Evolutionary conservation across 2,888 invertebrate species (phyloP).

Genomic region (Acrocyrtus sp.): DNA sequence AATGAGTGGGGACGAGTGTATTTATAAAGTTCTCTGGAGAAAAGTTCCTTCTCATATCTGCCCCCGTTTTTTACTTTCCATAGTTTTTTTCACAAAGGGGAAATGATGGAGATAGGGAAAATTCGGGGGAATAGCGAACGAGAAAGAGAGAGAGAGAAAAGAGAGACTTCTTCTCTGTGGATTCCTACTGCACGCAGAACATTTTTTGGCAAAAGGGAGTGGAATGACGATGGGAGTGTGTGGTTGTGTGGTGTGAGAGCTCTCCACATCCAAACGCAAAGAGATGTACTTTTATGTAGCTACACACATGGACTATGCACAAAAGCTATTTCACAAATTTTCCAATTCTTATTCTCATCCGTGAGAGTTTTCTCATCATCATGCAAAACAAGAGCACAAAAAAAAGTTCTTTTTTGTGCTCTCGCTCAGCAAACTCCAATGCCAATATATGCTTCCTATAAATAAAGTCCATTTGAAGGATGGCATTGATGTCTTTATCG

Average conservation of each 20-base stretch:
- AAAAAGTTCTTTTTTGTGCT: background rate
- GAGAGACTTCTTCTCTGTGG: background rate
- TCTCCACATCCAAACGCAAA: background rate
- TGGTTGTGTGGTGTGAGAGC: background rate
- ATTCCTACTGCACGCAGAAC: background rate
- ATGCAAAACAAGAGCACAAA: background rate
- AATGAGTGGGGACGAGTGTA: background rate
- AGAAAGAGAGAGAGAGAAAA: too few relatives aligned
- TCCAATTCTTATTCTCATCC: background rate
- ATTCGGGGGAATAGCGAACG: too few relatives aligned
- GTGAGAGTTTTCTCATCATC: background rate
- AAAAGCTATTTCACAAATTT: background rate
- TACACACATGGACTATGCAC: background rate
- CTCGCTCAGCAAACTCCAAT: background rate
- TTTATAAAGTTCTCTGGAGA: slow-evolving; percentile 18
- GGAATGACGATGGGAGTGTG: background rate
- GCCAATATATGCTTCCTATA: background rate
- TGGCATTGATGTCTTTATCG: background rate
- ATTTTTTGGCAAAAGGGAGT: background rate
- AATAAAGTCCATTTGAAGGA: background rate
- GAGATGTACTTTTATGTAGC: too few relatives aligned
- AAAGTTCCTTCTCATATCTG: slow-evolving; percentile 1
- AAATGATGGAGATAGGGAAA: background rate
- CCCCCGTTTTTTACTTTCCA: background rate
- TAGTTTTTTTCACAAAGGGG: too few relatives aligned